Conservation (phyloP, 2,888 invertebrate species). For the Bembecia ichneumoniformis region DNA sequence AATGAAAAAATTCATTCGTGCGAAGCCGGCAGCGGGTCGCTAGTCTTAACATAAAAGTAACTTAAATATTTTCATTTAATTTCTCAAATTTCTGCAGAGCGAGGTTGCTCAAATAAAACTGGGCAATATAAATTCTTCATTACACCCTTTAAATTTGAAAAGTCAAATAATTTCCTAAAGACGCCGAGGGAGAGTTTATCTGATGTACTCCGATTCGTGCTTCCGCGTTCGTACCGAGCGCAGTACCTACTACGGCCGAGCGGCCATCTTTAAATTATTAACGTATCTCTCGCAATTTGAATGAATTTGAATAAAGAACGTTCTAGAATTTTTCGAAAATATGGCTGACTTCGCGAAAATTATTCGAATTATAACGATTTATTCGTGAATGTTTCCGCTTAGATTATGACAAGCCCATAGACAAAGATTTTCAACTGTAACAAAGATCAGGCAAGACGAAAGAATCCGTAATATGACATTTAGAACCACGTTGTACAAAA, state of each 20-base stretch:
- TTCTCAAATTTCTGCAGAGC: not conserved
- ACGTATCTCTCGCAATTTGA: not conserved
- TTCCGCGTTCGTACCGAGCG: not conserved
- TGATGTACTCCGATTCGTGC: not conserved
- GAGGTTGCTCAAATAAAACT: not conserved
- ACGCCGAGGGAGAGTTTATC: constrained; percentile 1
- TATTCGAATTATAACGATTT: not conserved
- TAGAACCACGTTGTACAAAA: no score
- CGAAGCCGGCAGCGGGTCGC: no score
- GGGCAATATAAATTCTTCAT: not conserved
- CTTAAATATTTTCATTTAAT: not conserved
- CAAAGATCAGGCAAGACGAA: no score
- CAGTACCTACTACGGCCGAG: not conserved
- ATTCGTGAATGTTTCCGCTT: no score
- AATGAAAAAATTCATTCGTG: no score
- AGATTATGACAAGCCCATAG: no score
- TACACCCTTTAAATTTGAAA: not conserved
- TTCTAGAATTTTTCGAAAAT: not conserved
- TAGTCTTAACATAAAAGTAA: not conserved
- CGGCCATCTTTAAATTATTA: not conserved
- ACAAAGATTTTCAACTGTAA: no score
- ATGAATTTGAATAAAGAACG: not conserved
- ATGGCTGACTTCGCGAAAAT: not conserved
- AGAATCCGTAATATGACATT: no score
- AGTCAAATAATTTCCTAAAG: constrained; percentile 7